These are phyloP conservation scores for Nomada fucata DNA, from an alignment of 2,888 invertebrate species.

Conservation along the genomic window DNA sequence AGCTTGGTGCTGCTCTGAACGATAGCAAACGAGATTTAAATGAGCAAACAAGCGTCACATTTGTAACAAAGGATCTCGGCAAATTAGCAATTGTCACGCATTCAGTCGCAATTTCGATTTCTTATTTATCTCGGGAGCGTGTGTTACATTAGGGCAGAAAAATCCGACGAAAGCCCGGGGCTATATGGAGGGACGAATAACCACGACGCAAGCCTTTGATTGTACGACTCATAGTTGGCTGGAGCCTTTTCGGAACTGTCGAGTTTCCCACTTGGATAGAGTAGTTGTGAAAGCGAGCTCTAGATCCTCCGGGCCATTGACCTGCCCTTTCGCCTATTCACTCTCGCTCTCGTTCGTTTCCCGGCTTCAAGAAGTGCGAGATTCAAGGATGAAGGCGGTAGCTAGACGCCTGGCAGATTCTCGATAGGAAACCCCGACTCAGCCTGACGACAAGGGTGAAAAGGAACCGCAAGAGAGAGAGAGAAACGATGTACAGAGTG, in stretches of 20 bases:
- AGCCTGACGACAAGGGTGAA: conserved; percentile 37
- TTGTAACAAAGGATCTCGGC: too few relatives aligned
- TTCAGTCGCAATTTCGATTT: too few relatives aligned
- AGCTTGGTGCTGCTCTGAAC: too few relatives aligned
- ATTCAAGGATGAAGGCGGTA: conserved; percentile 16
- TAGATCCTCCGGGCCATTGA: conserved; percentile 48
- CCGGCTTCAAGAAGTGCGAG: conserved; percentile 19
- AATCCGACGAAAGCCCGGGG: too few relatives aligned
- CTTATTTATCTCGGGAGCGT: too few relatives aligned
- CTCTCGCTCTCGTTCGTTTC: conserved; percentile 62
- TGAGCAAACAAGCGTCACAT: too few relatives aligned
- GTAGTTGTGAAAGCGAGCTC: conserved; percentile 40
- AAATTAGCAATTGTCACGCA: too few relatives aligned
- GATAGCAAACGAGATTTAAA: too few relatives aligned
- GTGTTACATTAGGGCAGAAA: too few relatives aligned
- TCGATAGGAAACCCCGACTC: conserved; percentile 46
- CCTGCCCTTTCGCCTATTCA: conserved; percentile 58
- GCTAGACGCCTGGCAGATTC: conserved; percentile 38
- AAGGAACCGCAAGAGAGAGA: neutral
- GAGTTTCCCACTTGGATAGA: conserved; percentile 31
- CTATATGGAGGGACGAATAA: neutral
- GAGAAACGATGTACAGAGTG: conserved; percentile 3
- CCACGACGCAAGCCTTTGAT: neutral
- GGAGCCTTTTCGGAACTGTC: neutral
- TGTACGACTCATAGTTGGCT: conserved; percentile 20